phyloP scores from a whole-genome alignment of 30 jellyfish, hydroid and myxozoan species.

The Cassiopea xamachana region DNA sequence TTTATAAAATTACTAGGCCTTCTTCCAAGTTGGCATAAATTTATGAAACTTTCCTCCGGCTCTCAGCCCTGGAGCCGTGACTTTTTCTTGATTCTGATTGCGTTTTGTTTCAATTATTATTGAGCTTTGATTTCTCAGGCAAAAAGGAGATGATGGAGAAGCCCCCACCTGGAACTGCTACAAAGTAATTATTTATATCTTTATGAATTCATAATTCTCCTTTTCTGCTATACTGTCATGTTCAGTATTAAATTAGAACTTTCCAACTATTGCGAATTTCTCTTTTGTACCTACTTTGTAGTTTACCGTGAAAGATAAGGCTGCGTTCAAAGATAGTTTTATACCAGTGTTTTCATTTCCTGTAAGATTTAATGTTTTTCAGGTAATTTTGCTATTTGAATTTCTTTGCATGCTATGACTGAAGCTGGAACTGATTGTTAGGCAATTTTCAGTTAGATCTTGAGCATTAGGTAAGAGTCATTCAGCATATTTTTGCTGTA shows the following conservation, averaged over 20 bases:
- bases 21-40: too few relatives aligned
- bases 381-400: not conserved
- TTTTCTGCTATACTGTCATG: not conserved
- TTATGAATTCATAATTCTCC: not conserved
- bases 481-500: too few relatives aligned
- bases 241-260: not conserved
- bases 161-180: conserved; percentile 9
- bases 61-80: too few relatives aligned
- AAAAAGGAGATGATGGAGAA: not conserved
- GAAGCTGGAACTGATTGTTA: too few relatives aligned
- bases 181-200: not conserved
- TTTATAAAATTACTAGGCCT: too few relatives aligned
- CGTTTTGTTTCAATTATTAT: not conserved
- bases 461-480: too few relatives aligned
- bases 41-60: too few relatives aligned
- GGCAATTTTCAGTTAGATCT: too few relatives aligned
- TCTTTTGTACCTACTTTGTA: not conserved
- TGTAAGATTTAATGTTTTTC: not conserved
- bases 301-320: not conserved
- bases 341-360: not conserved
- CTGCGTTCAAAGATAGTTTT: not conserved
- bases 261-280: not conserved
- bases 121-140: not conserved
- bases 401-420: too few relatives aligned
- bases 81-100: too few relatives aligned